Evolutionary conservation across 2,113 vertebrate genomes (phyloP).

Genomic region (Semicossyphus pulcher): DNA sequence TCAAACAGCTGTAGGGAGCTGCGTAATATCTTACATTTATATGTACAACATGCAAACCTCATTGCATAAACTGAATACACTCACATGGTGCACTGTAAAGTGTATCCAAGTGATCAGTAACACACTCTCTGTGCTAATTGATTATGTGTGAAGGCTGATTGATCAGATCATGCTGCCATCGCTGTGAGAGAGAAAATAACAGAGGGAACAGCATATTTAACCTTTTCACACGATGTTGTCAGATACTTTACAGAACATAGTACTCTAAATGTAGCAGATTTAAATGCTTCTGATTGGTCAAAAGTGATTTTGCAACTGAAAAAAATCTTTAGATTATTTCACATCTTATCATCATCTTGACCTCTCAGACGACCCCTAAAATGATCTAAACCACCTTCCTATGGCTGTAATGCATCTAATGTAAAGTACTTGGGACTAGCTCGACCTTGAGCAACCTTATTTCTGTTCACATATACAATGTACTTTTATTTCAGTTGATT

Average conservation of each 20-base stretch:
- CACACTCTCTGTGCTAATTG: background rate
- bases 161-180: conserved; percentile 5
- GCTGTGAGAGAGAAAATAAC: background rate
- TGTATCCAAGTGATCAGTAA: conserved; percentile 18
- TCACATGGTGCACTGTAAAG: background rate
- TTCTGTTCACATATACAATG: too few species aligned
- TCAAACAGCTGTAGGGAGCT: conserved; percentile 17
- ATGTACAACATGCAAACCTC: conserved; percentile 10
- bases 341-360: too few species aligned
- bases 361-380: too few species aligned
- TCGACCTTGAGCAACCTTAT: too few species aligned
- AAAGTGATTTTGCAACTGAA: background rate
- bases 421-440: too few species aligned
- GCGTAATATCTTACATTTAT: background rate
- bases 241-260: too few species aligned
- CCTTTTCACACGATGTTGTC: background rate
- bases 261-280: too few species aligned
- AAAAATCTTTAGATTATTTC: too few species aligned
- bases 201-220: background rate
- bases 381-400: too few species aligned
- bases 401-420: too few species aligned
- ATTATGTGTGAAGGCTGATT: conserved; percentile 18
- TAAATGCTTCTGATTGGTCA: background rate
- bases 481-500: too few species aligned
- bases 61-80: background rate